These are phyloP conservation scores for Dendrolimus pini DNA, from an alignment of 2,888 invertebrate species.

Conservation along the genomic window DNA sequence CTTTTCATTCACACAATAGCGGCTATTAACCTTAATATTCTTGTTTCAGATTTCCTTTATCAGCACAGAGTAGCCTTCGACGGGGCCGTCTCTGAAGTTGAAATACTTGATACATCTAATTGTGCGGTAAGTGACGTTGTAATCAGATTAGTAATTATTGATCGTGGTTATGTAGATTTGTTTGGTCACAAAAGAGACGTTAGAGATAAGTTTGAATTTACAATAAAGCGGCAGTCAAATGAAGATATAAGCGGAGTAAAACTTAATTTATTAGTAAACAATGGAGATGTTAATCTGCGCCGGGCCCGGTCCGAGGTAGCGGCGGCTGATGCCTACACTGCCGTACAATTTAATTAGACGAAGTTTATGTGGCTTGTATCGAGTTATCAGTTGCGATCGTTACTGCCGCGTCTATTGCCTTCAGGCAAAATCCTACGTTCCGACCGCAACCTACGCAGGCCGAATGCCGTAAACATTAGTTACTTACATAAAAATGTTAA, in stretches of 20 bases:
- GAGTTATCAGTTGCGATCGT: slow-evolving; percentile 51
- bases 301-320: slow-evolving; percentile 26
- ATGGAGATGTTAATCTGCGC: slow-evolving; percentile 65
- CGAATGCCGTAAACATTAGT: neutral
- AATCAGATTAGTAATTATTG: slow-evolving; percentile 13
- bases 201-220: slow-evolving; percentile 10
- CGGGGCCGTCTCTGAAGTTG: slow-evolving; percentile 85
- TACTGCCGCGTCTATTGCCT: slow-evolving; percentile 31
- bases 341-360: slow-evolving; percentile 68
- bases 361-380: slow-evolving; percentile 60
- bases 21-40: slow-evolving; percentile 23
- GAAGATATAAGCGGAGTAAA: slow-evolving; percentile 47
- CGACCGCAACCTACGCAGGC: slow-evolving; percentile 27
- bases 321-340: slow-evolving; percentile 51
- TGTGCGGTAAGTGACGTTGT: slow-evolving; percentile 80
- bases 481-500: slow-evolving; percentile 25
- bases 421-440: slow-evolving; percentile 34
- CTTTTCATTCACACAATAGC: neutral
- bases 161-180: neutral
- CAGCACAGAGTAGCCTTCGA: slow-evolving; percentile 87
- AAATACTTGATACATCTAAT: slow-evolving; percentile 87
- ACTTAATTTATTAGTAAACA: slow-evolving; percentile 67
- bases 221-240: slow-evolving; percentile 33
- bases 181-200: slow-evolving; percentile 6
- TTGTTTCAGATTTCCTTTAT: slow-evolving; percentile 86